phyloP scores from a whole-genome alignment of 2,888 invertebrate genomes.

The Argyresthia goedartella region DNA sequence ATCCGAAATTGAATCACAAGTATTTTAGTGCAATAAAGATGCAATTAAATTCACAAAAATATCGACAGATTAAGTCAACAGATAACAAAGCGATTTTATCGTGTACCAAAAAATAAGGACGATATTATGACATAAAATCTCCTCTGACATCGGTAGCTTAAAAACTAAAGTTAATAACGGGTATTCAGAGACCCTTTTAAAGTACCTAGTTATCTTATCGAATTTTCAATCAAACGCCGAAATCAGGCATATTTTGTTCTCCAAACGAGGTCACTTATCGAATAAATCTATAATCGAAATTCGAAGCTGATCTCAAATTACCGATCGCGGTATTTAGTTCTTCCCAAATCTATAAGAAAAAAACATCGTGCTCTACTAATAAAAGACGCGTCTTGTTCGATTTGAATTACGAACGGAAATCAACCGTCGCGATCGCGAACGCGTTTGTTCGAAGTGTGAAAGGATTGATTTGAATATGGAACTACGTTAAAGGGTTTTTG shows the following conservation, averaged over 20 bases:
- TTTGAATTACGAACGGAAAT: slow-evolving; percentile 68
- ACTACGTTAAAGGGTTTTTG: slow-evolving; percentile 42
- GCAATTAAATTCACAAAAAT: slow-evolving; percentile 17
- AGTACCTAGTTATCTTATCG: slow-evolving; percentile 33
- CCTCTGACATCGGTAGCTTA: neutral
- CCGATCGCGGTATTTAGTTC: slow-evolving; percentile 48
- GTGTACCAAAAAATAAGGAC: neutral
- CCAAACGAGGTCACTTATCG: slow-evolving; percentile 65
- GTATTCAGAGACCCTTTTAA: slow-evolving; percentile 20
- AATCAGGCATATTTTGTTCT: slow-evolving; percentile 61
- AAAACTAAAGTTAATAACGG: neutral
- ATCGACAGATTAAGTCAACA: slow-evolving; percentile 22
- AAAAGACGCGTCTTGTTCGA: slow-evolving; percentile 44
- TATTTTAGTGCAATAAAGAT: neutral
- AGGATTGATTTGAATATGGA: slow-evolving; percentile 54
- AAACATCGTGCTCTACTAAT: slow-evolving; percentile 27
- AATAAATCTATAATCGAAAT: slow-evolving; percentile 67
- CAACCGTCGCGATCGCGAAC: slow-evolving; percentile 56
- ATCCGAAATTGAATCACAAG: neutral
- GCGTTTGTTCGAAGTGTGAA: slow-evolving; percentile 65
- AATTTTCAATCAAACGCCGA: slow-evolving; percentile 43
- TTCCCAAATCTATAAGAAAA: slow-evolving; percentile 24
- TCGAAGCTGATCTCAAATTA: slow-evolving; percentile 54
- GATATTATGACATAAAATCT: slow-evolving; percentile 1
- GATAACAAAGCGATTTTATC: neutral